Evolutionary conservation across 2,888 invertebrate genomes (phyloP).

Genomic region (Troides helena): DNA sequence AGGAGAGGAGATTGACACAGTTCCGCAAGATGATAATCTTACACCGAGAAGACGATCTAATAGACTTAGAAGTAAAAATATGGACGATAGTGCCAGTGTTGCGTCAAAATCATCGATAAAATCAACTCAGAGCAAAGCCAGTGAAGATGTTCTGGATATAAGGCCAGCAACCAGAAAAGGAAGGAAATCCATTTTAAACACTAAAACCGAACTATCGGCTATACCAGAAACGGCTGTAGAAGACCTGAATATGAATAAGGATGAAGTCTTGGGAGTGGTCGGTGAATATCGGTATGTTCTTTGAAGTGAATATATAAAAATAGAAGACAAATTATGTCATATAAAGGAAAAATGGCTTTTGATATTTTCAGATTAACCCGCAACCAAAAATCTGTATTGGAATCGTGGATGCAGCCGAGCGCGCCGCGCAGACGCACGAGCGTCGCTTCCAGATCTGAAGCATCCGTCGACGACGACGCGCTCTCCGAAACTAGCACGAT

Average conservation of each 20-base stretch:
- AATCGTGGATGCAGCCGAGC: constrained; percentile 45
- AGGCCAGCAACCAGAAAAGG: constrained; percentile 50
- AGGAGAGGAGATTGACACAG: constrained; percentile 47
- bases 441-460: constrained; percentile 35
- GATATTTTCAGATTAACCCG: constrained; percentile 55
- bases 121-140: constrained; percentile 50
- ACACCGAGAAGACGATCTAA: constrained; percentile 57
- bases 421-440: constrained; percentile 32
- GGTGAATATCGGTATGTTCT: constrained; percentile 7
- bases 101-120: constrained; percentile 57
- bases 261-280: neutral
- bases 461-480: constrained; percentile 35
- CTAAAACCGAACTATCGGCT: constrained; percentile 66
- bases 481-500: constrained; percentile 58
- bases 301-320: neutral
- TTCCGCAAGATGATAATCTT: constrained; percentile 45
- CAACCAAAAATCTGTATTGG: constrained; percentile 65
- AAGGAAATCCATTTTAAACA: constrained; percentile 53
- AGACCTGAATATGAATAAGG: constrained; percentile 36
- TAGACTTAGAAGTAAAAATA: constrained; percentile 49
- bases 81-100: constrained; percentile 63
- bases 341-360: neutral
- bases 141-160: constrained; percentile 47
- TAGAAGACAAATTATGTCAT: no score
- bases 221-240: constrained; percentile 67